Evolutionary conservation across 2,888 invertebrate species (phyloP), one percentile per base, ranked within the genome.

Genomic region (Cheilosia urbana): DNA sequence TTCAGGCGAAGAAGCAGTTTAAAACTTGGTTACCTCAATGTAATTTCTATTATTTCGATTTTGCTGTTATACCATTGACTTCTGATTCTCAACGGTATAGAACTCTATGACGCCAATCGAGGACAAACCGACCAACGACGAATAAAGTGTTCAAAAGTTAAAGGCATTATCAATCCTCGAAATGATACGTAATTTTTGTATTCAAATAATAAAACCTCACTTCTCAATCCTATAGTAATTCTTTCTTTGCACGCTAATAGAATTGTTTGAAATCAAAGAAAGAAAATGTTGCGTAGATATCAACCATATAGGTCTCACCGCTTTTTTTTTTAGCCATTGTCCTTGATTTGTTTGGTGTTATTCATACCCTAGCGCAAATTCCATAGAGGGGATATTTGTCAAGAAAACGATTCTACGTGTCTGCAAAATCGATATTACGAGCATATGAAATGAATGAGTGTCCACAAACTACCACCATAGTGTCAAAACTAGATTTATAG

Each of bases 341-440:
- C 17, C 6, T 19, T 19, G 17, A n/a, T 17, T 45, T n/a, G 7
- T 2, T 34, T 4, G 57, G 49, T n/a, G n/a, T n/a, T 34, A 24
- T 40, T 53, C 24, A 58, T 40, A 21, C 2, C 4, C 13, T n/a
- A 15, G 42, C 24, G n/a, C 24, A 40, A 58, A 58, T 58, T 40
- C 24, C 42, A 49, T 19, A 49, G 21, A 9, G 19, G 45, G n/a
- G 19, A 11, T 1, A 27, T 37, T 21, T 34, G 63, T 49, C 63
- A 34, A 49, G 7, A n/a, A 27, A 1, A 30, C 47, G 21, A 63
- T 51, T 65, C 17, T 21, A 47, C 34, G 21, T 49, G 17, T 37
- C 21, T 19, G 30, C 7, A 65, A 68, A 68, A 68, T 68, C 68
- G 55, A 68, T 68, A 68, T 7, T 5, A 40, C 19, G 27, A 55